phyloP scores from a whole-genome alignment of 2,888 invertebrate genomes.

The Eucera pruinosa region DNA sequence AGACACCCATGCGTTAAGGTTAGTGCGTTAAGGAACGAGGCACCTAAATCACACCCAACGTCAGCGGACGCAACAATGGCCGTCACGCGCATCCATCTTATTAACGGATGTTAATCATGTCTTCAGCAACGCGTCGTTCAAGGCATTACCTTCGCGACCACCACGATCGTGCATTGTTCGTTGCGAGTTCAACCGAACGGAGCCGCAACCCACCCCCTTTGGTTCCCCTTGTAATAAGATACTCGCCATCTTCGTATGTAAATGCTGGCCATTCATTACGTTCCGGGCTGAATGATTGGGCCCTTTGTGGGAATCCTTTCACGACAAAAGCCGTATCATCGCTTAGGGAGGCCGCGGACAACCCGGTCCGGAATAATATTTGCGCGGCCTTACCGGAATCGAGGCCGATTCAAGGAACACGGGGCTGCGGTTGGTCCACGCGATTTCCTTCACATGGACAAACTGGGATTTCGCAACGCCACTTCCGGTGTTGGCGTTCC shows the following conservation, averaged over 20 bases:
- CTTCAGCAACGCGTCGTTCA: slow-evolving; percentile 83
- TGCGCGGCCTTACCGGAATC: slow-evolving; percentile 55
- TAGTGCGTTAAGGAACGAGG: slow-evolving; percentile 23
- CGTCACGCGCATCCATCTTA: slow-evolving; percentile 83
- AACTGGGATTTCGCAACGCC: background rate
- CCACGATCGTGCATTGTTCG: slow-evolving; percentile 83
- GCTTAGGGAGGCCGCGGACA: slow-evolving; percentile 67
- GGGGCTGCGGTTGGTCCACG: slow-evolving; percentile 33
- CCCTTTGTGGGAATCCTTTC: slow-evolving; percentile 81
- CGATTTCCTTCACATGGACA: slow-evolving; percentile 2
- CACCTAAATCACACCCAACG: slow-evolving; percentile 78
- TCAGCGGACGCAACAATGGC: slow-evolving; percentile 79
- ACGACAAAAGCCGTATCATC: slow-evolving; percentile 78
- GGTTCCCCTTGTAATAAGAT: slow-evolving; percentile 82
- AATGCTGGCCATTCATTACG: slow-evolving; percentile 84
- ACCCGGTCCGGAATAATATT: slow-evolving; percentile 65
- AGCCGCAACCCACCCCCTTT: slow-evolving; percentile 68
- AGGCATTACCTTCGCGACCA: slow-evolving; percentile 82
- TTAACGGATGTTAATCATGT: slow-evolving; percentile 85
- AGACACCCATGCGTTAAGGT: slow-evolving; percentile 43
- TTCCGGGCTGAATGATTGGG: slow-evolving; percentile 83
- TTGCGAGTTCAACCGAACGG: slow-evolving; percentile 72
- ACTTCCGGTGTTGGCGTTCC: slow-evolving; percentile 2
- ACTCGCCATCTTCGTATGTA: slow-evolving; percentile 84
- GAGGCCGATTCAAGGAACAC: slow-evolving; percentile 30